phyloP scores from a whole-genome alignment of 1,140 invertebrate species.

The Agraylea sexmaculata region DNA sequence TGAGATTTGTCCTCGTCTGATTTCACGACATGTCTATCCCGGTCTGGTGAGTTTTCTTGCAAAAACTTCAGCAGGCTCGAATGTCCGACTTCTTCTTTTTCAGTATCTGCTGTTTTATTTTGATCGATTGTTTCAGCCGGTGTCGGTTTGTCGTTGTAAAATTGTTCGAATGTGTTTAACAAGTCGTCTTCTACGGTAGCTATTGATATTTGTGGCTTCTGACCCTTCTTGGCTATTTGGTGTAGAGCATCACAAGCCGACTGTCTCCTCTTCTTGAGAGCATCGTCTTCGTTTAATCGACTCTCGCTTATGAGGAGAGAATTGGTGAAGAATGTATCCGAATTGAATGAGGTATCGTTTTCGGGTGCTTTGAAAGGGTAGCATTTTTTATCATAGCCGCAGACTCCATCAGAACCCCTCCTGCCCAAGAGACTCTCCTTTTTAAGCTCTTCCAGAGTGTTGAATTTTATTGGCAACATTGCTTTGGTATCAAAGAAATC shows the following conservation, averaged over 20 bases:
- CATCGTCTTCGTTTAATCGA: neutral
- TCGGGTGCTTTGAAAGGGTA: constrained; percentile 8
- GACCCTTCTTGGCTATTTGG: neutral
- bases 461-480: neutral
- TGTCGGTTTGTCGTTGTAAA: constrained; percentile 14
- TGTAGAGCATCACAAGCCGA: constrained; percentile 11
- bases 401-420: constrained; percentile 16
- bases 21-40: constrained; percentile 1
- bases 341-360: constrained; percentile 8
- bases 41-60: constrained; percentile 12
- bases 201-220: constrained; percentile 2
- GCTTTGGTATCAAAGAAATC: constrained; percentile 19
- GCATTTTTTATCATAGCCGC: constrained; percentile 9
- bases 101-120: constrained; percentile 1
- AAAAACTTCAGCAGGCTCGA: constrained; percentile 17
- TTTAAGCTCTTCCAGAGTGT: constrained; percentile 1
- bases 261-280: constrained; percentile 5
- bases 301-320: constrained; percentile 16
- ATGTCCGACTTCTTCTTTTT: constrained; percentile 13
- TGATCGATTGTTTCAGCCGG: constrained; percentile 1
- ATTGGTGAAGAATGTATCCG: constrained; percentile 18
- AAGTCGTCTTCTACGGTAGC: constrained; percentile 8
- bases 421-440: constrained; percentile 10
- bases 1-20: constrained; percentile 1
- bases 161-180: constrained; percentile 13